Percentiles rank a stretch among this genome's conserved stretches.
Conservation (phyloP, 2,888 invertebrate genomes). For the Entomobrya proxima region DNA sequence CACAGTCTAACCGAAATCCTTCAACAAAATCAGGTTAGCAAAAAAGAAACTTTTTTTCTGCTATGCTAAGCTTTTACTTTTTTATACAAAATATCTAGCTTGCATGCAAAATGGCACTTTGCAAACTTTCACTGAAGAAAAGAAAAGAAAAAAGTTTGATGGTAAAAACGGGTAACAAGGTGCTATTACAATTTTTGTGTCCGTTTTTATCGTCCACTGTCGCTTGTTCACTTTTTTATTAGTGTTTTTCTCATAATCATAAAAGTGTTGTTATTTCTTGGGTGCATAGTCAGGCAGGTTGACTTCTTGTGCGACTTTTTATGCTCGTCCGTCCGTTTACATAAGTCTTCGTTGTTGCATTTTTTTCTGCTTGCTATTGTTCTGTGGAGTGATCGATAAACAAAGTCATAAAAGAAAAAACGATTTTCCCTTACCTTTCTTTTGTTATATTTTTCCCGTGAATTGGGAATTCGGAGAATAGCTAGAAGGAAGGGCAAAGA, state of each 20-base stretch:
- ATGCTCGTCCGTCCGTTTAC: constrained; percentile 30
- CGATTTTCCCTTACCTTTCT: not conserved
- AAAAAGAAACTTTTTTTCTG: constrained; percentile 2
- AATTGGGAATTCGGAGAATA: not conserved
- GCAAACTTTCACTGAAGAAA: constrained; percentile 14
- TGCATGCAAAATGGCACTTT: constrained; percentile 59
- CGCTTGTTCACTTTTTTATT: not conserved
- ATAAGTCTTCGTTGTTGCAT: constrained; percentile 25
- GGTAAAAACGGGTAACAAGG: too few relatives aligned
- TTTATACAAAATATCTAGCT: too few relatives aligned
- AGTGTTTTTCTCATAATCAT: constrained; percentile 34
- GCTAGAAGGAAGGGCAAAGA: not conserved
- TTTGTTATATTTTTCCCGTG: not conserved
- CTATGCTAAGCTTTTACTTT: too few relatives aligned
- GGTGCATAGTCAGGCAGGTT: too few relatives aligned
- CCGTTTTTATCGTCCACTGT: not conserved
- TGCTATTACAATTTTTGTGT: not conserved
- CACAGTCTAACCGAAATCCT: constrained; percentile 31
- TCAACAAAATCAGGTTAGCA: constrained; percentile 62
- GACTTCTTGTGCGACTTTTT: too few relatives aligned
- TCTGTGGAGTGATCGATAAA: constrained; percentile 10
- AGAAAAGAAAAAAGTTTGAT: too few relatives aligned
- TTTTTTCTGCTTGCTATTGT: not conserved
- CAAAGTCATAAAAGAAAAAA: constrained; percentile 23
- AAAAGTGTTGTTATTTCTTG: too few relatives aligned